Base-by-base conservation (phyloP, 2,113 vertebrate species). In the Salminus brasiliensis region DNA sequence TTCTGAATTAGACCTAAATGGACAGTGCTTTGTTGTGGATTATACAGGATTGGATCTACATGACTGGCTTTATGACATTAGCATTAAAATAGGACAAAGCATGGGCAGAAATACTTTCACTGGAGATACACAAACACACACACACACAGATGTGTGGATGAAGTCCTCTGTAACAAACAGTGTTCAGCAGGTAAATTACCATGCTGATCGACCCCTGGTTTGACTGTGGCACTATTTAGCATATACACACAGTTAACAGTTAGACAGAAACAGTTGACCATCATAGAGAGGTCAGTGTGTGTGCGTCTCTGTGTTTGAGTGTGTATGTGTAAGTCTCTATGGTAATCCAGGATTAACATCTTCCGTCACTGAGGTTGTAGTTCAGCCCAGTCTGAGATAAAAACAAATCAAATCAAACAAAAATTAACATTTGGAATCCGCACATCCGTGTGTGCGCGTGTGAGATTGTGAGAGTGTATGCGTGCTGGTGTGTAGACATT, bases 291-390 rank as follows among this genome's bases (percentile, higher is more conserved):
- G 41, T 41, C 59, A 27, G 52, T 34, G 57, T 23, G 3, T 57
- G 25, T 45, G 66, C 43, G 60, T 72, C 9, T 55, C 18, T 55
- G 23, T n/a, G 32, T n/a, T 9, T n/a, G 21, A 3, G 21, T 72
- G 21, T 62, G 49, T 29, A 47, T 39, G 41, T 65, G 59, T 72
- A 55, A 79, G 53, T 72, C 77, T 72, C 59, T 27, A 30, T 49
- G 36, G n/a, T 79, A 79, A 79, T 79, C 62, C 78, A 55, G 69
- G 55, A 73, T 79, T 79, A 72, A 72, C 45, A 53, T 72, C 62
- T 49, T 72, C 49, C 49, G 57, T 23, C 59, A 57, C 21, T 27
- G 25, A 68, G 62, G 47, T 67, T 67, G 27, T 27, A 43, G 29
- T 67, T 45, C 41, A 15, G 18, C 29, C 29, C 30, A 2, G 36